phyloP scores from a whole-genome alignment of 2,888 invertebrate species.

The Boloria euphrosyne region DNA sequence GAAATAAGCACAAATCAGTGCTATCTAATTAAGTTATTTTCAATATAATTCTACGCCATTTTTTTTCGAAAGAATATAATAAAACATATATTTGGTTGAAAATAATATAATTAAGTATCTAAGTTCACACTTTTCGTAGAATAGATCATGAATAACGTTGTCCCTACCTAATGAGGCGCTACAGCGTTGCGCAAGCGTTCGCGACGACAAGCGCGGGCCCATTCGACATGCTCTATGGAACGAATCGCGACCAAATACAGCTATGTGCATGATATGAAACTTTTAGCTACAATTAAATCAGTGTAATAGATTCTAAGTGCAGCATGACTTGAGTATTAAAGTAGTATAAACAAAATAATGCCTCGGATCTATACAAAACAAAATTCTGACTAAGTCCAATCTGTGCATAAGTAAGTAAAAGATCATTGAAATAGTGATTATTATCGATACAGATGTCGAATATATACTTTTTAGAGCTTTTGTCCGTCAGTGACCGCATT shows the following conservation, averaged over 20 bases:
- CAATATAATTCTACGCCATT: neutral
- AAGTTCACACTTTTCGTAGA: constrained; percentile 17
- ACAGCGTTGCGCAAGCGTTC: constrained; percentile 65
- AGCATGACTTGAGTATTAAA: neutral
- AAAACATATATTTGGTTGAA: no score
- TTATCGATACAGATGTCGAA: no score
- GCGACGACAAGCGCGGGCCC: constrained; percentile 60
- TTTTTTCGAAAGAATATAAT: no score
- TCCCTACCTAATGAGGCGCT: constrained; percentile 72
- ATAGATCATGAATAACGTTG: constrained; percentile 54
- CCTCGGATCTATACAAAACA: no score
- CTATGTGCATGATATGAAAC: constrained; percentile 59
- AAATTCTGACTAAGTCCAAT: no score
- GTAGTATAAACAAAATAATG: no score
- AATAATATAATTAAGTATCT: neutral
- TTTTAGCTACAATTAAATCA: constrained; percentile 41
- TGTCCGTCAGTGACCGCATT: no score
- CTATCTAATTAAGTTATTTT: neutral
- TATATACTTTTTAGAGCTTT: no score
- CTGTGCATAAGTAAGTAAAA: no score
- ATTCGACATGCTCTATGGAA: constrained; percentile 70
- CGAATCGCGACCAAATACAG: constrained; percentile 74
- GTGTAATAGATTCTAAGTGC: neutral
- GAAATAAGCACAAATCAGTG: neutral
- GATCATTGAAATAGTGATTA: no score